These are phyloP conservation scores for Gallinago paraguaiae DNA, from an alignment of 2,113 vertebrate genomes.

Conservation along the genomic window DNA sequence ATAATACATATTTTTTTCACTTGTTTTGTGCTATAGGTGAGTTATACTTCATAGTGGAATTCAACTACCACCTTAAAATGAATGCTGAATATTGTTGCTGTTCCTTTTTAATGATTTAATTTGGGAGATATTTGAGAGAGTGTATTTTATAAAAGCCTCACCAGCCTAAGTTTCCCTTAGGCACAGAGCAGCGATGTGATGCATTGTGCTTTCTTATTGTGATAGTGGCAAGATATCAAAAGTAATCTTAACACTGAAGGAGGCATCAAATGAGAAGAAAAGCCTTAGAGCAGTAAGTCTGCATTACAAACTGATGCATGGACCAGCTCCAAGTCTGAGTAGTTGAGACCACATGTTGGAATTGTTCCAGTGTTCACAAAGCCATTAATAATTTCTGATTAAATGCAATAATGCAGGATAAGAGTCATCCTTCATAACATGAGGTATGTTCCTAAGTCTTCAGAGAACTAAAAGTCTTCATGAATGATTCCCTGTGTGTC, in stretches of 20 bases:
- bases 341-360: not conserved
- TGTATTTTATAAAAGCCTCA: not conserved
- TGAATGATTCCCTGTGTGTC: not conserved
- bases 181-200: not conserved
- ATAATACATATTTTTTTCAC: accelerated
- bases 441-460: not conserved
- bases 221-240: not conserved
- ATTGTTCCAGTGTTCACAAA: not conserved
- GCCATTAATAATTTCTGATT: not conserved
- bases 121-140: not conserved
- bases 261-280: not conserved
- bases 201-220: not conserved
- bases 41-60: not conserved
- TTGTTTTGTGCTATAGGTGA: not conserved
- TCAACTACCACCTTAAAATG: not conserved
- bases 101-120: not conserved
- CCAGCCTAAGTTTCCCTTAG: not conserved
- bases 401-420: not conserved
- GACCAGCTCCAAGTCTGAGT: not conserved
- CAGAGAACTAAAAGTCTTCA: not conserved
- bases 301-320: accelerated
- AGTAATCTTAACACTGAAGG: not conserved
- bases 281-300: not conserved
- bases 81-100: not conserved
- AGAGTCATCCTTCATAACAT: not conserved